Evolutionary conservation across 2,113 vertebrate species (phyloP).

Genomic region (Lampris megalopsis): DNA sequence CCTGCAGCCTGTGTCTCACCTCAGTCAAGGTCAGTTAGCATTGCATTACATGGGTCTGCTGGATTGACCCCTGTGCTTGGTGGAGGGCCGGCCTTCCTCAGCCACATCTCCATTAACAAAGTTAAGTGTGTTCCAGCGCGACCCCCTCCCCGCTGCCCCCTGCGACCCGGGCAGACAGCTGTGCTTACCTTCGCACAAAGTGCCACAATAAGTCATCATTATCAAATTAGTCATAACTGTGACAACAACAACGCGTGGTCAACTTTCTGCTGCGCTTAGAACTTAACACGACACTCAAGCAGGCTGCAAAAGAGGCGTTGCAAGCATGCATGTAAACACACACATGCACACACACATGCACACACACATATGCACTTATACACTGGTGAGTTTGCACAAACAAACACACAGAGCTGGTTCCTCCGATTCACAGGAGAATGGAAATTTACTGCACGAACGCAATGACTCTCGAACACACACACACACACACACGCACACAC

Average conservation of each 20-base stretch:
- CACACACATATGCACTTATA: not conserved
- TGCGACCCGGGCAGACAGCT: conserved; percentile 71
- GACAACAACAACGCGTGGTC: conserved; percentile 50
- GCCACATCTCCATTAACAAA: conserved; percentile 78
- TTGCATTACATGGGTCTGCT: conserved; percentile 61
- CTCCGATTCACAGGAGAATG: too few relatives aligned
- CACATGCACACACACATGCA: conserved; percentile 11
- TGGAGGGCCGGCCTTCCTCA: conserved; percentile 40
- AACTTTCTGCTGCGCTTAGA: conserved; percentile 21
- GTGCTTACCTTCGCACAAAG: conserved; percentile 83
- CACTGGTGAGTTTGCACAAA: too few relatives aligned
- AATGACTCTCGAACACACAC: not conserved
- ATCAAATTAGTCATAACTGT: conserved; percentile 83
- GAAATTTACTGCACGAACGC: too few relatives aligned
- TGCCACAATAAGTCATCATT: conserved; percentile 81
- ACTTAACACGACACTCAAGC: conserved; percentile 62
- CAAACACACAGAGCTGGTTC: too few relatives aligned
- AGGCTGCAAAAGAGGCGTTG: conserved; percentile 51
- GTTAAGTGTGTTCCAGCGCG: conserved; percentile 69
- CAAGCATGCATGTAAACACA: not conserved
- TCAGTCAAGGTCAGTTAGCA: conserved; percentile 77
- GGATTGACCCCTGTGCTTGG: conserved; percentile 81
- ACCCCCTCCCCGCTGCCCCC: conserved; percentile 63
- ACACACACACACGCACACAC: conserved; percentile 2
- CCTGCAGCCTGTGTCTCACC: not conserved